These are phyloP conservation scores for Chrysomela aeneicollis DNA, from an alignment of 2,888 invertebrate genomes.

Conservation along the genomic window DNA sequence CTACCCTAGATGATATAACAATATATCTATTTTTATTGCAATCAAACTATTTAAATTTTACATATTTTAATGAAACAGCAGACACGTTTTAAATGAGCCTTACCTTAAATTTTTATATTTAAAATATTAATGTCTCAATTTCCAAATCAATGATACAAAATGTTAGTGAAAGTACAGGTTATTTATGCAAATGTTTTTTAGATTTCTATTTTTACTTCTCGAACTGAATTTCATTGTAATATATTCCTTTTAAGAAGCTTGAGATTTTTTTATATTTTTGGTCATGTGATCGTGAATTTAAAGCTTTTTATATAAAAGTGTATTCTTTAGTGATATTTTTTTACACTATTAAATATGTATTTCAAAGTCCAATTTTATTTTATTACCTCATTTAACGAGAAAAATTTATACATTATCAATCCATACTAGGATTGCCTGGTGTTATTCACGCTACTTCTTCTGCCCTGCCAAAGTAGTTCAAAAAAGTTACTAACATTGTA, in stretches of 20 bases:
- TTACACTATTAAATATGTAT: slow-evolving; percentile 62
- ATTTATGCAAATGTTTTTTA: slow-evolving; percentile 46
- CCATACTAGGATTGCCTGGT: no score
- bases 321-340: slow-evolving; percentile 62
- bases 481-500: no score
- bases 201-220: slow-evolving; percentile 44
- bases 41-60: slow-evolving; percentile 38
- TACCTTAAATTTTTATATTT: slow-evolving; percentile 49
- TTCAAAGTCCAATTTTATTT: slow-evolving; percentile 45
- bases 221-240: slow-evolving; percentile 47
- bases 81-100: slow-evolving; percentile 46
- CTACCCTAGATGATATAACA: slow-evolving; percentile 37
- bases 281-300: slow-evolving; percentile 61
- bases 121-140: slow-evolving; percentile 55
- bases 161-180: slow-evolving; percentile 48
- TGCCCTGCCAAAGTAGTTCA: no score
- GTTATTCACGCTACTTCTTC: no score
- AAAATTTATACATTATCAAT: no score
- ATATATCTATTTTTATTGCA: slow-evolving; percentile 45
- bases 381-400: slow-evolving; percentile 19
- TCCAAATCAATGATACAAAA: slow-evolving; percentile 50
- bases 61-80: slow-evolving; percentile 43
- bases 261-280: slow-evolving; percentile 54
- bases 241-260: slow-evolving; percentile 48
- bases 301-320: slow-evolving; percentile 60